Percentiles rank a stretch among this genome's conserved stretches.
Evolutionary conservation across 1,140 invertebrate genomes (phyloP).

Genomic region (Gryllus bimaculatus): DNA sequence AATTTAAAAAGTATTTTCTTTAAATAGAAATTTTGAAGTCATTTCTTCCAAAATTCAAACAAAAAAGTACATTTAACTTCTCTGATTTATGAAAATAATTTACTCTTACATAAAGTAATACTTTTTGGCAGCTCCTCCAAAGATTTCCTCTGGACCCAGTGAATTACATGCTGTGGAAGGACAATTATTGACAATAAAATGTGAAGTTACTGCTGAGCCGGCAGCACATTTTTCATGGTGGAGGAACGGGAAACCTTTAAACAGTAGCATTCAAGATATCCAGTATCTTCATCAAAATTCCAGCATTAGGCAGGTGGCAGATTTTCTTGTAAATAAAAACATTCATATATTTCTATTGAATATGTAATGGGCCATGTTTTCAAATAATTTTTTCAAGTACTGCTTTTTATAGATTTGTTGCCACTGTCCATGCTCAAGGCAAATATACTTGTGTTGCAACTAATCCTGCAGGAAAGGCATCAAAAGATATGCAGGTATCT

Average conservation of each 20-base stretch:
- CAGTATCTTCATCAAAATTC: conserved; percentile 8
- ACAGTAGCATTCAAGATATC: conserved; percentile 7
- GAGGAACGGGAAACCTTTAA: conserved; percentile 17
- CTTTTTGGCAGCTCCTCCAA: conserved; percentile 21
- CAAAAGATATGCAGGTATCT: conserved; percentile 40
- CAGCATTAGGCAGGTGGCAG: not conserved
- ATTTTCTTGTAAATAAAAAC: not conserved
- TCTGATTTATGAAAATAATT: conserved; percentile 3
- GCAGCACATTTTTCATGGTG: conserved; percentile 20
- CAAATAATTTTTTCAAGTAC: not conserved
- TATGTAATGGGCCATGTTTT: conserved; percentile 7
- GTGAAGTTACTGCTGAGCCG: conserved; percentile 24
- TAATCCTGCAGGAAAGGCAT: conserved; percentile 41
- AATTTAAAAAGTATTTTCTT: too few species aligned
- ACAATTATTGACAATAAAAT: conserved; percentile 22
- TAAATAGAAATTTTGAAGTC: too few species aligned
- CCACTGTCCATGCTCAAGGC: conserved; percentile 25
- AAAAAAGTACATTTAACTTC: too few species aligned
- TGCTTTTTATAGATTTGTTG: conserved; percentile 20
- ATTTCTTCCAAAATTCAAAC: too few species aligned
- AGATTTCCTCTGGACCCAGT: conserved; percentile 14
- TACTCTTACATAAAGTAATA: too few species aligned
- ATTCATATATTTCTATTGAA: conserved; percentile 13
- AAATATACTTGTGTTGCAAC: conserved; percentile 40
- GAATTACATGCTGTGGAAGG: conserved; percentile 21